Conservation (phyloP, 2,797 vertebrate genomes). For the Neosilurus hyrtlii region DNA sequence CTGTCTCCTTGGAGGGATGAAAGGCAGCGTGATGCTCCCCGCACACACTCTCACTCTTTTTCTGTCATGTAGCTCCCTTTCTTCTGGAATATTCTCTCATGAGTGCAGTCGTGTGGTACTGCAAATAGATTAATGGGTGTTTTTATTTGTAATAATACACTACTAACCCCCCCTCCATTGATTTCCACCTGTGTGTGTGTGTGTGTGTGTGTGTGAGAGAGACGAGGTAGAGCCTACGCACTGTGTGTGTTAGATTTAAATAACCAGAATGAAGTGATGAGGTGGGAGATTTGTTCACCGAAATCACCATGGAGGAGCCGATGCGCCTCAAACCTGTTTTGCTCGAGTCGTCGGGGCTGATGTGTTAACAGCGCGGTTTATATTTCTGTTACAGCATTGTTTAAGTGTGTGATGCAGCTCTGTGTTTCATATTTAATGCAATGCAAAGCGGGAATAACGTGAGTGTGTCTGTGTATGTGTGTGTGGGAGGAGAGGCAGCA, state of each 20-base stretch:
- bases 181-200: not conserved
- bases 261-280: not conserved
- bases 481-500: conserved; percentile 38
- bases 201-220: too few relatives aligned
- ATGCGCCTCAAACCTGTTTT: not conserved
- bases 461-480: conserved; percentile 1
- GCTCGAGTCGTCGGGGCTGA: not conserved
- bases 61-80: conserved; percentile 33
- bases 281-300: not conserved
- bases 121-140: not conserved
- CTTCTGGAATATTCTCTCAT: not conserved
- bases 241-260: not conserved
- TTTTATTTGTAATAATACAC: not conserved
- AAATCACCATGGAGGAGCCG: not conserved
- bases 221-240: not conserved
- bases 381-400: not conserved
- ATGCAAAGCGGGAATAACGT: conserved; percentile 23
- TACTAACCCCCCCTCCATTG: too few relatives aligned
- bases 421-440: conserved; percentile 51
- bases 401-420: conserved; percentile 1
- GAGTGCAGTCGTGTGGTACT: not conserved
- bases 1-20: conserved; percentile 51
- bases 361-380: conserved; percentile 6
- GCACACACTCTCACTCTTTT: not conserved
- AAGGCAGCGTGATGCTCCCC: conserved; percentile 34